Conservation (phyloP, 2,113 vertebrate species). For the Cyprinodon tularosa region DNA sequence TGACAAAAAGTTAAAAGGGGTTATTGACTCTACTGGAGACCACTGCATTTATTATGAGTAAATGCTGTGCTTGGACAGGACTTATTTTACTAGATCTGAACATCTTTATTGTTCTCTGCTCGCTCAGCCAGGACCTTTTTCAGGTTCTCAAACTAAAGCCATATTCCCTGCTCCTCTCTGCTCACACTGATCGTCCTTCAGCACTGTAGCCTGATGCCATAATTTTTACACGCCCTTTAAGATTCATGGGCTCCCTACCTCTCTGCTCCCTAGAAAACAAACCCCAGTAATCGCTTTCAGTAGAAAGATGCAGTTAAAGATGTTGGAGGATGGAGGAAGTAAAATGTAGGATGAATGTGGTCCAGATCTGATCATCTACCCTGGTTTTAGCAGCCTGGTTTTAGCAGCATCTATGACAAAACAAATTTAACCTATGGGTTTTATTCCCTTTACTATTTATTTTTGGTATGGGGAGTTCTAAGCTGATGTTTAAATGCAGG, state of each 20-base stretch:
- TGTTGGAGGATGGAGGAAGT: slow-evolving; percentile 35
- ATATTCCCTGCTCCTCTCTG: slow-evolving; percentile 57
- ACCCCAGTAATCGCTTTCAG: slow-evolving; percentile 10
- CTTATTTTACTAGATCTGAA: not conserved
- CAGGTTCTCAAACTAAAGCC: slow-evolving; percentile 60
- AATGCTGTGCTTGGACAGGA: not conserved
- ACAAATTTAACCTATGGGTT: not conserved
- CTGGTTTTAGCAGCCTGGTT: slow-evolving; percentile 47
- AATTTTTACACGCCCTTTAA: slow-evolving; percentile 20
- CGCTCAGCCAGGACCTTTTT: slow-evolving; percentile 17
- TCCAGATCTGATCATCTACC: slow-evolving; percentile 27
- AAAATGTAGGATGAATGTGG: slow-evolving; percentile 36
- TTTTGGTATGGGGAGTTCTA: not conserved
- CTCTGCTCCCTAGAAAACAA: slow-evolving; percentile 40
- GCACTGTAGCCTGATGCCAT: slow-evolving; percentile 62
- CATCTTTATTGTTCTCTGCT: not conserved
- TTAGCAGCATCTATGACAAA: not conserved
- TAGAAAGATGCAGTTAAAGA: slow-evolving; percentile 15
- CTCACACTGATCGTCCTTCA: slow-evolving; percentile 50
- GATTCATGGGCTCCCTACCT: slow-evolving; percentile 65
- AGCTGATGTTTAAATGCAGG: slow-evolving; percentile 24
- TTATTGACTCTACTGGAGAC: no score
- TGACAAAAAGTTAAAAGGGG: no score
- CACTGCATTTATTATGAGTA: not conserved
- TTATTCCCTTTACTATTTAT: not conserved